These are phyloP conservation scores for Luehdorfia chinensis DNA, from an alignment of 1,140 invertebrate genomes.

Conservation along the genomic window DNA sequence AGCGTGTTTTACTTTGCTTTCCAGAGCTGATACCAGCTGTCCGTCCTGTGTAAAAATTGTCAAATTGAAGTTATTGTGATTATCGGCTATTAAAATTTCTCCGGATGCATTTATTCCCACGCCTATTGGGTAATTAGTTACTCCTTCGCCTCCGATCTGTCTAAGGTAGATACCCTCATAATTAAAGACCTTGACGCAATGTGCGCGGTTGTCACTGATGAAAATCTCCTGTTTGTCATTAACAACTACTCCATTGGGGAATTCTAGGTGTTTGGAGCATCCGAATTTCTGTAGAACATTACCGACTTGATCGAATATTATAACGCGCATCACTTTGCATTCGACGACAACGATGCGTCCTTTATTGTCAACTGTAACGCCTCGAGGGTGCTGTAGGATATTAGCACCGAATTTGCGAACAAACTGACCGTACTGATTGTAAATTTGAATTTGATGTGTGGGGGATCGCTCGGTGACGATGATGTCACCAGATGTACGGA, in stretches of 20 bases:
- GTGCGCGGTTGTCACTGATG: constrained; percentile 99
- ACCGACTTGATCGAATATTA: constrained; percentile 98
- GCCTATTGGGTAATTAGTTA: constrained; percentile 99
- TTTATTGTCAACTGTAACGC: constrained; percentile 98
- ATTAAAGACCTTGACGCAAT: constrained; percentile 99
- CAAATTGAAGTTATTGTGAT: constrained; percentile 99
- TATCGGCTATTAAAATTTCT: constrained; percentile 98
- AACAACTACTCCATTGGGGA: constrained; percentile 99
- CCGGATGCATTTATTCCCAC: constrained; percentile 98
- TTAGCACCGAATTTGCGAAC: constrained; percentile 99
- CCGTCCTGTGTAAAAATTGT: constrained; percentile 99
- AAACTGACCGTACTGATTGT: constrained; percentile 99
- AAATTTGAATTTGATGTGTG: constrained; percentile 99
- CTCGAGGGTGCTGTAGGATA: constrained; percentile 98
- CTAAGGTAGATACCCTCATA: constrained; percentile 98
- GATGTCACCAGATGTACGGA: constrained; percentile 97
- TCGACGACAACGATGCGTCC: constrained; percentile 99
- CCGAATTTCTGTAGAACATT: constrained; percentile 98
- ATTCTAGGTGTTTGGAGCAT: constrained; percentile 98
- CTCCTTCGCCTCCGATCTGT: constrained; percentile 98
- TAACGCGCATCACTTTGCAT: constrained; percentile 99
- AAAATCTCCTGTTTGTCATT: constrained; percentile 99
- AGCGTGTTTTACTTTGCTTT: constrained; percentile 99
- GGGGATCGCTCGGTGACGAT: constrained; percentile 99
- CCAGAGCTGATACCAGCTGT: constrained; percentile 95